Evolutionary conservation across 2,797 vertebrate genomes (phyloP), one percentile per base, ranked within the genome.

Genomic region (Anas flavirostris): DNA sequence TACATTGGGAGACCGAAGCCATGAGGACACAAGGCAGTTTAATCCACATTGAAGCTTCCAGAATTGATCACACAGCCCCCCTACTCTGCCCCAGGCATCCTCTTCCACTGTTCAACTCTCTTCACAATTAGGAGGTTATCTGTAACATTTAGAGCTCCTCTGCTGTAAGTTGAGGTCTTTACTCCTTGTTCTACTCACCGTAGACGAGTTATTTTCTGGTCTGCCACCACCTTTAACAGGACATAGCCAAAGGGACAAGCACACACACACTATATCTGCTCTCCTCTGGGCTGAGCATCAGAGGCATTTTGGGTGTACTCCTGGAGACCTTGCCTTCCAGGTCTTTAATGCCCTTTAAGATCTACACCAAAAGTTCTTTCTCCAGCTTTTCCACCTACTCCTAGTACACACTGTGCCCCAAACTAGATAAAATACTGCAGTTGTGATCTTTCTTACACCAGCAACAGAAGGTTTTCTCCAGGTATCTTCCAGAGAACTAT

Each of bases 401-500:
- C 50, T 78, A 21, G 66, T 78, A 83, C 7, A 4, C 58, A 62
- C 7, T 79, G 70, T 79, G 70, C 37, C 50, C 12, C 39, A 52
- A 86, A 83, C 12, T 31, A 48, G 21, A 50, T 50, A 86, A 84
- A 88, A 88, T n/a, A 82, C 28, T 82, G 39, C 80, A 82, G 59
- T 63, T 68, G 80, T 76, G 59, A 46, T 83, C 62, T 85, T 82
- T 41, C 62, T 87, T 63, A 33, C 69, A 80, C 67, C 91, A 94
- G 55, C 37, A 86, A 94, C 77, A 94, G 93, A 92, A 88, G 85
- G 88, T 75, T 91, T 96, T 92, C 62, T 75, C 55, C 93, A 95
- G 85, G 90, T 95, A 56, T 84, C 66, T 88, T 83, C 85, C 93
- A 78, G 79, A 62, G 48, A 92, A 69, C 73, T 28, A 53, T 67